phyloP scores from a whole-genome alignment of 2,888 invertebrate species.

The Altica lythri region DNA sequence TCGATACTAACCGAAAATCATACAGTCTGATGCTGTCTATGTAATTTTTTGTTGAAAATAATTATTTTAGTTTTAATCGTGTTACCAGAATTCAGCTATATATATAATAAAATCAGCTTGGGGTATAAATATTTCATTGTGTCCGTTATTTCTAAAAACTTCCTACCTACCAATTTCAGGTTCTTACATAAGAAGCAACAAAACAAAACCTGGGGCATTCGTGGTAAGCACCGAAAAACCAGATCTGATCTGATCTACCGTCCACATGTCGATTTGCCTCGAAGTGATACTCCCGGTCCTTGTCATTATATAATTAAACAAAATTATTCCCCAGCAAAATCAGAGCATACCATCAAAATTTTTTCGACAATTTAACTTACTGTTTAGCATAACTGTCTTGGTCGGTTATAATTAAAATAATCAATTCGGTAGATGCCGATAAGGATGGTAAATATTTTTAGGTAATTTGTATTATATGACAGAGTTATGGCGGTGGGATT shows the following conservation, averaged over 20 bases:
- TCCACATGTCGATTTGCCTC: slow-evolving; percentile 35
- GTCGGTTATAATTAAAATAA: slow-evolving; percentile 30
- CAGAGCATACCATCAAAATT: slow-evolving; percentile 46
- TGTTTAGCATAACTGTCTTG: slow-evolving; percentile 43
- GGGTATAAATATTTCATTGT: no score
- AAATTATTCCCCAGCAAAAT: slow-evolving; percentile 48
- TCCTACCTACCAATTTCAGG: background rate
- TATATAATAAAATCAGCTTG: no score
- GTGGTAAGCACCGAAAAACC: slow-evolving; percentile 6
- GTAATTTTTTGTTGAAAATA: no score
- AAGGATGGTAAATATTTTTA: slow-evolving; percentile 27
- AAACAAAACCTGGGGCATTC: slow-evolving; percentile 12
- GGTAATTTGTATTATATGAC: slow-evolving; percentile 20
- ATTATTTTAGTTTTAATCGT: no score
- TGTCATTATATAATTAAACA: slow-evolving; percentile 55
- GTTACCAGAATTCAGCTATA: no score
- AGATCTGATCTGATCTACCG: slow-evolving; percentile 23
- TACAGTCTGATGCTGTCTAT: no score
- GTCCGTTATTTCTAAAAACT: background rate
- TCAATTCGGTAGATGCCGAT: slow-evolving; percentile 28
- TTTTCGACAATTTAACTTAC: slow-evolving; percentile 48
- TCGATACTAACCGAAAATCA: no score
- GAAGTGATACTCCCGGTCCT: slow-evolving; percentile 39
- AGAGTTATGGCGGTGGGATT: slow-evolving; percentile 5
- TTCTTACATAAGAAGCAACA: slow-evolving; percentile 2